Evolutionary conservation across 2,113 vertebrate genomes (phyloP).

Genomic region (Salvelinus namaycush): DNA sequence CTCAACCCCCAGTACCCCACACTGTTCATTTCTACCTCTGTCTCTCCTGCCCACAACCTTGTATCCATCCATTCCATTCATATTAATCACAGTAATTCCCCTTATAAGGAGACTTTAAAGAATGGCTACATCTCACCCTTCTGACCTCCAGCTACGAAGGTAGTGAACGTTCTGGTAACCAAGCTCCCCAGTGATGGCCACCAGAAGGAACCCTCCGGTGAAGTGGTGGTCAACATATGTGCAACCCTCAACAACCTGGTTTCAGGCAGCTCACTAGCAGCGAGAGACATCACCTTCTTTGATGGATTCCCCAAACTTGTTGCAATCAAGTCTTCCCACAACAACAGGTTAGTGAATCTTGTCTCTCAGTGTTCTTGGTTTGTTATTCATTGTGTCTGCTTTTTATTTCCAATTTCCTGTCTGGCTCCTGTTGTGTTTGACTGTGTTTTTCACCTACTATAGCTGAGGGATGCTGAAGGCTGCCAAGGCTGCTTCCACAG

Average conservation of each 20-base stretch:
- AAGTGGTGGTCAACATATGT: conserved; percentile 89
- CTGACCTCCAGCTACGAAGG: conserved; percentile 80
- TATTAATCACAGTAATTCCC: too few relatives aligned
- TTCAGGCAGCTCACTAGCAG: conserved; percentile 83
- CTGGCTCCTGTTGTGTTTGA: conserved; percentile 2
- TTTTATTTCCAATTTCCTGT: conserved; percentile 3
- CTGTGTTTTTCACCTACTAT: conserved; percentile 24
- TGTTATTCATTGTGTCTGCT: neutral
- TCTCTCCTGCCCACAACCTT: neutral
- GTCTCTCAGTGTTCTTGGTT: neutral
- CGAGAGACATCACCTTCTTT: conserved; percentile 87
- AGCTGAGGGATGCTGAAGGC: conserved; percentile 86
- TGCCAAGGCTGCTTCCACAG: conserved; percentile 86
- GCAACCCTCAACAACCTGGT: conserved; percentile 91
- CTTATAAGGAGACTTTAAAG: too few relatives aligned
- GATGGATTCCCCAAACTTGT: conserved; percentile 90
- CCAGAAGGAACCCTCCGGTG: conserved; percentile 78
- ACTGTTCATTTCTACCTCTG: too few relatives aligned
- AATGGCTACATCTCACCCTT: neutral
- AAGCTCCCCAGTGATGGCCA: conserved; percentile 82
- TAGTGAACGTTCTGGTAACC: conserved; percentile 85
- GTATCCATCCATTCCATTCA: too few relatives aligned
- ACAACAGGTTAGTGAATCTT: conserved; percentile 78
- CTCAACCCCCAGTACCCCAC: conserved; percentile 16
- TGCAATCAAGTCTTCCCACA: conserved; percentile 87